Base-by-base conservation (phyloP, 64 coral and sea anemone genomes). In the Montipora efflorescens region DNA sequence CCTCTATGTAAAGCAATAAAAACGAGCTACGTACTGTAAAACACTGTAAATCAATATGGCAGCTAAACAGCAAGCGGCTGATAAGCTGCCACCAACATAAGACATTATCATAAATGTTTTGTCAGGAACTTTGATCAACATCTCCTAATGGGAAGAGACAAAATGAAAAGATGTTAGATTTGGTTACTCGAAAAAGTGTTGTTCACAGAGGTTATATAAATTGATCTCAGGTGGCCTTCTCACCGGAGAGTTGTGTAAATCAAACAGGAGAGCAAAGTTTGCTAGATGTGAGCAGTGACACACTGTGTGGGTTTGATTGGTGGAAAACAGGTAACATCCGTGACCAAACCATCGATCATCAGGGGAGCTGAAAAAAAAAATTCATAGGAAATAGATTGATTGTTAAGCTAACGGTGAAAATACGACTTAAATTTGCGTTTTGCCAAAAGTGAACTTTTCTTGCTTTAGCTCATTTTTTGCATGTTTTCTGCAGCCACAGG, bases 271-370 rank as follows among this genome's bases (percentile, higher is more conserved):
- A 57, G 81, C 92, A 64, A 97, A 97, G 69, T 97, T 97, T 12
- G 95, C 92, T 12, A 97, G 52, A 74, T 97, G 95, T 88, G 82
- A 94, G 43, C 95, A 97, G 23, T 97, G 92, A 55, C 95, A 97
- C 20, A 94, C 89, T 6, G 95, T 94, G 13, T 97, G 95, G 2
- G 95, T 84, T 10, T 59, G 22, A 59, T 97, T 97, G 13, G 83
- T 82, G 20, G 53, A 64, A 68, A 76, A 88, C 45, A 94, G 4
- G 8, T 72, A 76, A 53, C 95, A 97, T 70, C 95, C 95, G 28
- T 94, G 71, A 23, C 87, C 76, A 58, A 64, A 71, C 95, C 95
- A 97, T 12, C 92, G 89, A 67, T 97, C 92, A 5, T 87, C 59
- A 3, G 92, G 78, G 18, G 21, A 18, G 50, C 95, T 97, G 75